Evolutionary conservation across 2,113 vertebrate genomes (phyloP).

Genomic region (Charadrius vociferus): DNA sequence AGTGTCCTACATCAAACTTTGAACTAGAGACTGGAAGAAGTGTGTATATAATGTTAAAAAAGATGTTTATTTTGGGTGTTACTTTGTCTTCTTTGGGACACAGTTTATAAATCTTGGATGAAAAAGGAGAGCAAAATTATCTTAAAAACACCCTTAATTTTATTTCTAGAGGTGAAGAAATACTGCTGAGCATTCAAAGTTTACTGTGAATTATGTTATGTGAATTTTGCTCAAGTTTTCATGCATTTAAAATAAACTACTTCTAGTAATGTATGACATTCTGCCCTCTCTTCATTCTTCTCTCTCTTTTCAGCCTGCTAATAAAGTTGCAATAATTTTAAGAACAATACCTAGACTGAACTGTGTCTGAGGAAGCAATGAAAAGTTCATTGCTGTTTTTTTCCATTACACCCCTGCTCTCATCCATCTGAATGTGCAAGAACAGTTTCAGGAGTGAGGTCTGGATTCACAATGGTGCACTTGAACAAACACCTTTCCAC

Average conservation of each 20-base stretch:
- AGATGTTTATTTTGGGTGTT: neutral
- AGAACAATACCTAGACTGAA: neutral
- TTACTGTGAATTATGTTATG: neutral
- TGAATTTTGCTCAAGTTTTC: constrained; percentile 22
- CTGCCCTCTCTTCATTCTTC: neutral
- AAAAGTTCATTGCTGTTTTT: neutral
- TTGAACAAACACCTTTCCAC: constrained; percentile 4
- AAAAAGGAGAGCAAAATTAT: constrained; percentile 21
- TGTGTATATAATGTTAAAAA: neutral
- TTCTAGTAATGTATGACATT: neutral
- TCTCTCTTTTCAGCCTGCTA: neutral
- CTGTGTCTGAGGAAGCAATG: neutral
- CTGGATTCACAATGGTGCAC: constrained; percentile 3
- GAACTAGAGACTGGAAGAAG: constrained; percentile 5
- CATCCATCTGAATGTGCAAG: neutral
- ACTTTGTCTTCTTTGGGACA: neutral
- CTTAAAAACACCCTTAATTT: neutral
- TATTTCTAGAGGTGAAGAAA: constrained; percentile 44
- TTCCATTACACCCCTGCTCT: neutral
- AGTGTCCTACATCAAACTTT: neutral
- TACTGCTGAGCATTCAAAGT: neutral
- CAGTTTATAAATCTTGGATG: neutral
- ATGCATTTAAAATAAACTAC: constrained; percentile 21
- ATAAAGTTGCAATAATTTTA: neutral
- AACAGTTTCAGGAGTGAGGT: constrained; percentile 7